phyloP scores from a whole-genome alignment of 2,888 invertebrate species.

The Hydrotaea diabolus region DNA sequence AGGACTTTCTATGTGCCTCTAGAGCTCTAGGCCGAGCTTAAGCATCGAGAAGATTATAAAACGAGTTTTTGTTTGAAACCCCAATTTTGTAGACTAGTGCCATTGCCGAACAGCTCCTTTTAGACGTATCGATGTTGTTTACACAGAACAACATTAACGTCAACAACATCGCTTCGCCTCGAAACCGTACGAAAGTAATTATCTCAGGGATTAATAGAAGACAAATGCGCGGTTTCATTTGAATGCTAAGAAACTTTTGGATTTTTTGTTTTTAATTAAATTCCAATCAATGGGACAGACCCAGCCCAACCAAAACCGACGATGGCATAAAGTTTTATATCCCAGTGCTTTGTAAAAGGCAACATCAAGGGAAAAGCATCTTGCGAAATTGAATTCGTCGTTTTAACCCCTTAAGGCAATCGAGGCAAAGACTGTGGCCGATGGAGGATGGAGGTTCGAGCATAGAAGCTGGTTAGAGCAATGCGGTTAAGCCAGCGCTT shows the following conservation, averaged over 20 bases:
- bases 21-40: too few species aligned
- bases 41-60: too few species aligned
- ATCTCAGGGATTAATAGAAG: slow-evolving; percentile 13
- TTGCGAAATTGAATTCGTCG: not conserved
- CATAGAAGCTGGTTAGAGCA: too few species aligned
- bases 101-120: too few species aligned
- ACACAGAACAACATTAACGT: too few species aligned
- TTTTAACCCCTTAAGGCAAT: slow-evolving; percentile 9
- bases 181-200: slow-evolving; percentile 39
- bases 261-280: slow-evolving; percentile 42
- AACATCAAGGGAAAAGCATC: not conserved
- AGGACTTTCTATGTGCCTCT: too few species aligned
- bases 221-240: not conserved
- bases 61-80: too few species aligned
- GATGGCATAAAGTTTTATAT: not conserved
- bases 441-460: too few species aligned
- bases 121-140: too few species aligned
- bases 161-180: slow-evolving; percentile 1
- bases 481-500: too few species aligned
- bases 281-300: slow-evolving; percentile 19
- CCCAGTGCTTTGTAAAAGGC: not conserved
- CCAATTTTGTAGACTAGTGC: too few species aligned
- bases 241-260: slow-evolving; percentile 37
- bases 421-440: too few species aligned
- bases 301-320: not conserved